A percentile compares a stretch with the other conserved stretches of the same genome.
Conservation (phyloP, 1,140 invertebrate genomes). For the Pogonomyrmex barbatus region DNA sequence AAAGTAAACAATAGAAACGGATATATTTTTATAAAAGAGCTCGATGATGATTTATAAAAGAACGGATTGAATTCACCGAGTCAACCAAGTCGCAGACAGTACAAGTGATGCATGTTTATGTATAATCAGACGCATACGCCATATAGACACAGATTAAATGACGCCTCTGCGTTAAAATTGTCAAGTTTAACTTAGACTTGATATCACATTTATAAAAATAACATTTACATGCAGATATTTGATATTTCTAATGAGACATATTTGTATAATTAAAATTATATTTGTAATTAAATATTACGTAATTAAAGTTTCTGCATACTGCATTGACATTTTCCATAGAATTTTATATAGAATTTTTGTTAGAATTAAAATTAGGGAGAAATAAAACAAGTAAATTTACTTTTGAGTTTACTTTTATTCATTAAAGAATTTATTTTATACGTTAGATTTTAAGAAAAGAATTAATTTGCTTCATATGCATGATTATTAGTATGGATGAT, state of each 20-base stretch:
- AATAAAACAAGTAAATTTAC: background rate
- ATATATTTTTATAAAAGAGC: background rate
- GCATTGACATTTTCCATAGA: background rate
- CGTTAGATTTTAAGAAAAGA: background rate
- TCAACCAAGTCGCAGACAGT: background rate
- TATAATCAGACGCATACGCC: background rate
- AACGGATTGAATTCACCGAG: background rate
- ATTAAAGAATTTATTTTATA: background rate
- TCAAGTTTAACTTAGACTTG: background rate
- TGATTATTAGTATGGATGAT: background rate
- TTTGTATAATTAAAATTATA: background rate
- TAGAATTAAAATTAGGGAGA: background rate
- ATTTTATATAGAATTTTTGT: background rate
- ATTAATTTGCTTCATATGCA: background rate
- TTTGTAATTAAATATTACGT: background rate
- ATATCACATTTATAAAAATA: background rate
- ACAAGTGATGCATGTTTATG: constrained; percentile 13
- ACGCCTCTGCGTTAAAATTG: background rate
- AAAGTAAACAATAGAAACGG: no score
- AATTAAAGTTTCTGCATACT: background rate
- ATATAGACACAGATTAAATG: background rate
- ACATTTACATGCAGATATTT: background rate
- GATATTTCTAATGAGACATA: background rate
- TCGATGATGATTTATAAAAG: background rate
- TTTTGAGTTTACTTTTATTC: background rate